phyloP scores from a whole-genome alignment of 2,797 vertebrate species.

The Cirrhinus mrigala region DNA sequence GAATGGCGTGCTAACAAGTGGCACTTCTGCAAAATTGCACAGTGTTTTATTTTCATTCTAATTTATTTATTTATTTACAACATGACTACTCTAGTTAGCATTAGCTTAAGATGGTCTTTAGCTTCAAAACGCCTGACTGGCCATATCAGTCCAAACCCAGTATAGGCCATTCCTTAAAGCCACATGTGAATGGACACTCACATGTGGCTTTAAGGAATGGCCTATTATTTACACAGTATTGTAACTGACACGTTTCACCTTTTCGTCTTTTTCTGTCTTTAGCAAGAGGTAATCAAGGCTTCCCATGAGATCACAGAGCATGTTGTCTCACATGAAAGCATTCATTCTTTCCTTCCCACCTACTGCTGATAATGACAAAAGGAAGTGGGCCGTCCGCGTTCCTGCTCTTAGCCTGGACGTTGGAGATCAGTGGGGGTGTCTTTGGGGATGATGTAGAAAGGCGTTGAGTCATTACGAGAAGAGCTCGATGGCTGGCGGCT shows the following conservation, averaged over 20 bases:
- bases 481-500: conserved; percentile 61
- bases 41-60: background rate
- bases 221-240: background rate
- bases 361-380: conserved; percentile 63
- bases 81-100: background rate
- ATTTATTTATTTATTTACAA: background rate
- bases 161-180: no score
- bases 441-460: conserved; percentile 69
- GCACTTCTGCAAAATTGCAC: background rate
- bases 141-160: background rate
- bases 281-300: background rate
- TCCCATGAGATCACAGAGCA: background rate
- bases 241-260: background rate
- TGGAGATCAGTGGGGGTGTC: conserved; percentile 56
- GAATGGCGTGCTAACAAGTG: background rate
- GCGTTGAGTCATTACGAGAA: conserved; percentile 71
- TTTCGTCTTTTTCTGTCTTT: background rate
- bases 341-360: conserved; percentile 53
- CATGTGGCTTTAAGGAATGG: background rate
- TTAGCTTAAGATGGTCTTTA: background rate
- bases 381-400: conserved; percentile 57
- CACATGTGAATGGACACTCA: no score
- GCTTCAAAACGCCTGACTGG: background rate
- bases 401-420: conserved; percentile 46
- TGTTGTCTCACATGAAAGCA: conserved; percentile 47